A percentile compares a stretch with the other conserved stretches of the same genome.
Evolutionary conservation across 23 tunicate genomes (phyloP).

Genomic region (Botrylloides violaceus): DNA sequence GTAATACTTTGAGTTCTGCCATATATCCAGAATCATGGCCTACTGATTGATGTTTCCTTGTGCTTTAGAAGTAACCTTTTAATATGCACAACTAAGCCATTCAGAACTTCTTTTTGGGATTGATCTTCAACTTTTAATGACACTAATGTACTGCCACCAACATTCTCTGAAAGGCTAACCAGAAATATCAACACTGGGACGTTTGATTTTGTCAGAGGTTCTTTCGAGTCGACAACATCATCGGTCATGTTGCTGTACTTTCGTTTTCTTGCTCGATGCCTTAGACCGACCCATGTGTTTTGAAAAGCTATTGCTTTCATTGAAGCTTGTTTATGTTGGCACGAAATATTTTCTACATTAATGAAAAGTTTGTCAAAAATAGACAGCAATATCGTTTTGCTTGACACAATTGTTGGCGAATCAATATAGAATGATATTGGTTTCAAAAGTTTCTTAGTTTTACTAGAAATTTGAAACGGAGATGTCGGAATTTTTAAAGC

Average conservation of each 20-base stretch:
- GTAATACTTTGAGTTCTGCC: too few species aligned
- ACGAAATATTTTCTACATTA: background rate
- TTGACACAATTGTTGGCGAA: background rate
- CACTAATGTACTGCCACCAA: background rate
- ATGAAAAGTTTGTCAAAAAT: background rate
- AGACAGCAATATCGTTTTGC: background rate
- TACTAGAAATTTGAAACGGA: background rate
- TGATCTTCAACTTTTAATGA: slow-evolving; percentile 5
- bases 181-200: background rate
- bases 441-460: background rate
- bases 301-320: background rate
- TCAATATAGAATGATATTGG: slow-evolving; percentile 2
- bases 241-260: background rate
- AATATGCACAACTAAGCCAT: slow-evolving; percentile 6
- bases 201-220: background rate
- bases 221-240: background rate
- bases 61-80: too few species aligned
- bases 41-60: too few species aligned
- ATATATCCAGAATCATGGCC: too few species aligned
- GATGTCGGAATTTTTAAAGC: slow-evolving; percentile 14
- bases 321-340: background rate
- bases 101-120: slow-evolving; percentile 1
- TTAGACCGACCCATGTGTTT: slow-evolving; percentile 5
- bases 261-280: slow-evolving; percentile 11
- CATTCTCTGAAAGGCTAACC: background rate